These are phyloP conservation scores for Drosophila nr. fundita DNA, from an alignment of 2,888 invertebrate species.

Conservation along the genomic window DNA sequence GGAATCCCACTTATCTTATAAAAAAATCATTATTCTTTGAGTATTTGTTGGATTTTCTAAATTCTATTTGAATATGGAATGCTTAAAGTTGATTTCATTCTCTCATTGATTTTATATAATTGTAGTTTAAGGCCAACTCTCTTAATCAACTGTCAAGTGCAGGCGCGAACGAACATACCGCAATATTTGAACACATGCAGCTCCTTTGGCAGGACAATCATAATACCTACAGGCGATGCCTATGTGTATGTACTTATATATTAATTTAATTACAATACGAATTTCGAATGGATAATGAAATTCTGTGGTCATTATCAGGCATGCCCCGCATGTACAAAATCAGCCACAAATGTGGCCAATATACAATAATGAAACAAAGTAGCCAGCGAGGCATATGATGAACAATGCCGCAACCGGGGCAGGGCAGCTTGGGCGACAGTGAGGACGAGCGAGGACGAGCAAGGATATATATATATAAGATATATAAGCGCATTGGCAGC, in stretches of 20 bases:
- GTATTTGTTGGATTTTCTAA: background rate
- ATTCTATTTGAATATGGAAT: background rate
- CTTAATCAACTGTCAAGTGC: background rate
- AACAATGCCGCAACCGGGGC: constrained; percentile 53
- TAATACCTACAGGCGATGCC: constrained; percentile 25
- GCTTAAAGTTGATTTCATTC: background rate
- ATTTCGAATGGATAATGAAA: constrained; percentile 78
- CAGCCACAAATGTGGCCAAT: constrained; percentile 79
- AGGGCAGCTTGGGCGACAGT: background rate
- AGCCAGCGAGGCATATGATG: constrained; percentile 67
- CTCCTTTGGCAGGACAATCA: background rate
- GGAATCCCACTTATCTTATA: background rate
- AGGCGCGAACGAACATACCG: constrained; percentile 1
- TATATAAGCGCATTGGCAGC: constrained; percentile 40
- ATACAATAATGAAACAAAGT: constrained; percentile 69
- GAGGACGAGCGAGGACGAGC: constrained; percentile 40
- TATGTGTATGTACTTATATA: constrained; percentile 39
- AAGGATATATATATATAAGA: constrained; percentile 33
- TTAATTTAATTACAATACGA: constrained; percentile 79
- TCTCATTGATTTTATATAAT: background rate
- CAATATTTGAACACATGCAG: background rate
- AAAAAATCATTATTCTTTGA: background rate
- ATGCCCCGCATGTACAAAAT: constrained; percentile 72
- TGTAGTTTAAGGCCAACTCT: background rate
- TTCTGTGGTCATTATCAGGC: constrained; percentile 76